A percentile compares a stretch with the other conserved stretches of the same genome.
Evolutionary conservation across 2,113 vertebrate species (phyloP).

Genomic region (Conger conger): DNA sequence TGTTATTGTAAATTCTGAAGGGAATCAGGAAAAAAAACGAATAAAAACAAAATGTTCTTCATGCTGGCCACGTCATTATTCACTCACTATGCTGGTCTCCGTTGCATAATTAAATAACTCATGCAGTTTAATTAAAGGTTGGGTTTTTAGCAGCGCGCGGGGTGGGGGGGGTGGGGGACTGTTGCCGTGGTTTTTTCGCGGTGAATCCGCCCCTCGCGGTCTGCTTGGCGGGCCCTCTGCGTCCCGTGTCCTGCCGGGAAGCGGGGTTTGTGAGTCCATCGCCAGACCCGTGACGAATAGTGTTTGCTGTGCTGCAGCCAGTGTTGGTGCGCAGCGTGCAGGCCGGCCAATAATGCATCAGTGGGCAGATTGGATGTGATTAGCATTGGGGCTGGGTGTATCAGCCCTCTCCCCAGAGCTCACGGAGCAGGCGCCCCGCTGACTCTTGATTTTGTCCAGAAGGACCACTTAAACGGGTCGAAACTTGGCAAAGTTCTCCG

Average conservation of each 20-base stretch:
- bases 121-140: neutral
- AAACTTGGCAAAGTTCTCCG: neutral
- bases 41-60: neutral
- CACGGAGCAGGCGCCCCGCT: neutral
- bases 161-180: too few relatives aligned
- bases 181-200: neutral
- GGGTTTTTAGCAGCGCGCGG: neutral
- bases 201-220: neutral
- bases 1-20: too few relatives aligned
- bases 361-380: constrained; percentile 10
- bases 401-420: constrained; percentile 6
- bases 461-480: neutral
- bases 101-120: neutral
- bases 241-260: neutral
- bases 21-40: neutral
- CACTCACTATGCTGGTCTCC: neutral
- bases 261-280: neutral
- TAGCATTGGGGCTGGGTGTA: constrained; percentile 6
- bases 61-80: neutral
- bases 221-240: neutral
- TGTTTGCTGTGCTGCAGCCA: constrained; percentile 1
- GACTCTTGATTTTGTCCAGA: neutral
- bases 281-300: neutral
- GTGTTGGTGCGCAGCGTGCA: neutral
- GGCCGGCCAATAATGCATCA: constrained; percentile 12